Base-by-base conservation (phyloP, 2,797 vertebrate species). In the Megalops cyprinoides region DNA sequence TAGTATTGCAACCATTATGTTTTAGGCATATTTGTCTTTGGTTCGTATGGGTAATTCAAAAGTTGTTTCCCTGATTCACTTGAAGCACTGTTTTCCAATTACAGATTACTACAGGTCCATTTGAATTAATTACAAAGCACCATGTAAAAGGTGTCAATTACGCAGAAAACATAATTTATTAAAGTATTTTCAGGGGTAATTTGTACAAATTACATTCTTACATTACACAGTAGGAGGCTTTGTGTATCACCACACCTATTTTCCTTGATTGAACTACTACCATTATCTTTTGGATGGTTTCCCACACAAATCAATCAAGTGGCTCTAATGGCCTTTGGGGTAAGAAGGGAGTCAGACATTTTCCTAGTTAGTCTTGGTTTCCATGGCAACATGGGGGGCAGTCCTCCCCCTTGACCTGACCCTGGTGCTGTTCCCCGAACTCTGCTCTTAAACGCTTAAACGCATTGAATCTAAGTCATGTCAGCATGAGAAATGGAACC, bases 401-500 rank as follows among this genome's bases (percentile, higher is more conserved):
- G 12, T 74, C 73, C 73, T 49, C 44, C 73, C 46, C 44, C 37
- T 25, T 73, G 69, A 42, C 69, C 46, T 74, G 73, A 48, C 73
- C 44, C 28, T 37, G 14, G 28, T 9, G 62, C 62, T 67, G 34
- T 67, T 67, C 62, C 10, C 62, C 73, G 46, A 51, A 69, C 69
- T 73, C 44, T 73, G 42, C 42, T 44, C 69, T 34, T 73, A 73
- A 73, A 73, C 23, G 37, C 42, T 42, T 73, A 25, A 71, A 73
- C 44, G 69, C 69, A 46, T 73, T 42, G 20, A 44, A 48, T 28
- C 10, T 28, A 74, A 49, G 48, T 49, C 73, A 74, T 74, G 73
- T 74, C 73, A 74, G n/a, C 25, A 51, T 74, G 73, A 74, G 44
- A 74, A 48, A 74, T 74, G 44, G 44, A 7, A 31, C 73, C 31